Base-by-base conservation (phyloP, 2,797 vertebrate genomes). In the Lycodopsis pacificus region DNA sequence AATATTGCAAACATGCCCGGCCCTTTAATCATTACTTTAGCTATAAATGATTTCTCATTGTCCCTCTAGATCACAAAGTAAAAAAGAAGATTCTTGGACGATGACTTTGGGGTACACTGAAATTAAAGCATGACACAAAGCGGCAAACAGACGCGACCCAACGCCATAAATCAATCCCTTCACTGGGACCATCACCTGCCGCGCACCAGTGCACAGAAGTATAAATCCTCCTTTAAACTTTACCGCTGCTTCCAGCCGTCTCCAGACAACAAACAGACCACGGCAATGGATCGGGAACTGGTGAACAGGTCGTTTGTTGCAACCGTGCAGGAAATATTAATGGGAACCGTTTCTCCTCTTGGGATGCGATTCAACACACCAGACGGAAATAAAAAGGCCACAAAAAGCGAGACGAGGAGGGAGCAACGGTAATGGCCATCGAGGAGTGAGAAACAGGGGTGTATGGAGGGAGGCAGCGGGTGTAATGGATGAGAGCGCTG, bases 191-290 rank as follows among this genome's bases (percentile, higher is more conserved):
- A 61, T 70, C 64, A 44, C 22, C 66, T 19, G n/a, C 34, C 3
- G n/a, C 14, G 69, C 4, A 34, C 53, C 9, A 32, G 42, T 71
- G 64, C 75, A 61, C 70, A 72, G 14, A 67, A 34, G 51, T 32
- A 76, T 25, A 53, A 82, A 77, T 78, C 57, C 59, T 62, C 63
- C 53, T 71, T 64, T 54, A 61, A 19, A 56, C 65, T 76, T 80
- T 22, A 59, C 48, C 51, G 71, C 61, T 12, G 71, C 59, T 38
- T 62, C 46, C 4, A 5, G 22, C 40, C 12, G 15, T 40, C 63
- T 70, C 62, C 17, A 51, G 63, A n/a, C 66, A 49, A 46, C 40
- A 62, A 54, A 76, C 73, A 54, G n/a, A 75, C 25, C 42, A 19
- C 2, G 3, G 13, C 58, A 11, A 30, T 22, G 46, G 65, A 48